These are phyloP conservation scores for Lampropteryx suffumata DNA, from an alignment of 2,888 invertebrate genomes.

Conservation along the genomic window DNA sequence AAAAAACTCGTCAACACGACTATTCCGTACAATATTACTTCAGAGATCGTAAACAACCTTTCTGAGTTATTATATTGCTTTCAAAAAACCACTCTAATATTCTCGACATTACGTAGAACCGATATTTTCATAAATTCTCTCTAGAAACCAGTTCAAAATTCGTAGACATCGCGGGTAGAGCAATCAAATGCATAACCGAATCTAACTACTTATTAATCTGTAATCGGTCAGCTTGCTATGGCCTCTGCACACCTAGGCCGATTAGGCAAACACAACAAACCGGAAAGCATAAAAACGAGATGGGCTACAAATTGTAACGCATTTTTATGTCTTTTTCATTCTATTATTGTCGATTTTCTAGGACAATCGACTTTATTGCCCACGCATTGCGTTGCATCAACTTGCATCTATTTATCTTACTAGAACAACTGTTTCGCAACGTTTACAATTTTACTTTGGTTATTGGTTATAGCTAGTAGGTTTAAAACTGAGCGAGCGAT, in stretches of 20 bases:
- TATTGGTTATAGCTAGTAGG: too few species aligned
- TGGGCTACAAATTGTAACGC: not conserved
- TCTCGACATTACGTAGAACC: not conserved
- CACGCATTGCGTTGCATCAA: too few species aligned
- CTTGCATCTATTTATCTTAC: too few species aligned
- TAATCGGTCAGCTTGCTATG: slow-evolving; percentile 14
- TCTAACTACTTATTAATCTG: not conserved
- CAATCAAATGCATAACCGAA: slow-evolving; percentile 9
- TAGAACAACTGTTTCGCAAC: too few species aligned
- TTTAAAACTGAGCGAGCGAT: too few species aligned
- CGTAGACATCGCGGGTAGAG: slow-evolving; percentile 1
- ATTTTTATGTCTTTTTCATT: too few species aligned
- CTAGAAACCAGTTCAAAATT: not conserved
- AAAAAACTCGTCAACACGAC: too few species aligned
- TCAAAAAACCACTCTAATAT: not conserved
- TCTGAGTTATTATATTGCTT: not conserved
- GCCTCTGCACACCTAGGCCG: not conserved
- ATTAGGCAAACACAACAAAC: not conserved
- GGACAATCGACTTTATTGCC: too few species aligned
- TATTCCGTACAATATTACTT: not conserved
- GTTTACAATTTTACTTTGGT: too few species aligned
- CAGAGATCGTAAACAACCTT: slow-evolving; percentile 2
- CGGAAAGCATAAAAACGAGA: not conserved
- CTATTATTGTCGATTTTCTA: too few species aligned
- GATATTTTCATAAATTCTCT: too few species aligned